Conservation (phyloP, 30 jellyfish, hydroid and myxozoan genomes). For the Morbakka virulenta region DNA sequence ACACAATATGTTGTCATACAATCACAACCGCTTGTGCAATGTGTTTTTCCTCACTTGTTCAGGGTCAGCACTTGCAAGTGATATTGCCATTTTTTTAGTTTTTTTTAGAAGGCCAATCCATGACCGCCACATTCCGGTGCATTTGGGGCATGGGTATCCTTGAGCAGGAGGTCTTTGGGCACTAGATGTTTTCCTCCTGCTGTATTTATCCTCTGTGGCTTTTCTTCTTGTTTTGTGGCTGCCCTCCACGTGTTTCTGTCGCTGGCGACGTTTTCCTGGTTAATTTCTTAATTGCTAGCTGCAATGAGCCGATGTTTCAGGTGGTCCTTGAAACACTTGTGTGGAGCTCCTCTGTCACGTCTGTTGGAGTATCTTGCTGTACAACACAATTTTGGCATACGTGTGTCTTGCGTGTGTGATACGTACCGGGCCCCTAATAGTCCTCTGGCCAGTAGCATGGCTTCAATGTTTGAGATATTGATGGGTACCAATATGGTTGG, state of each 20-base stretch:
- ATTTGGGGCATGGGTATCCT: background rate
- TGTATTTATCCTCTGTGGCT: background rate
- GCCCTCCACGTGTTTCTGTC: background rate
- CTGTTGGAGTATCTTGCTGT: background rate
- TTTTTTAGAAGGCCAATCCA: too few relatives aligned
- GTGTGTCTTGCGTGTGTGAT: too few relatives aligned
- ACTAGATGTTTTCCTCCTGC: background rate
- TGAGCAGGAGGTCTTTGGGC: background rate
- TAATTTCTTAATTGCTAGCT: background rate
- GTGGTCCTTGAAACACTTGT: background rate
- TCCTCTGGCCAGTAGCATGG: background rate
- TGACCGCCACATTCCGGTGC: background rate
- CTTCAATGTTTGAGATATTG: too few relatives aligned
- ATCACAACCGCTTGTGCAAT: too few relatives aligned
- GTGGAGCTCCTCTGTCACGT: background rate
- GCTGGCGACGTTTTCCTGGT: background rate
- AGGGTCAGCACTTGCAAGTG: too few relatives aligned
- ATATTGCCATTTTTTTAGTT: too few relatives aligned
- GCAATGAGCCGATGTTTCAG: background rate
- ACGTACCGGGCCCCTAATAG: background rate
- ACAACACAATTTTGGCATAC: background rate
- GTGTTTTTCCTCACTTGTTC: too few relatives aligned
- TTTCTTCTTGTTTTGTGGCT: background rate
- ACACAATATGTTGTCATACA: too few relatives aligned
- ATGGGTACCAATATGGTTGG: too few relatives aligned